These are phyloP conservation scores for Pelochelys cantorii DNA, from an alignment of 2,797 vertebrate genomes.

Conservation along the genomic window DNA sequence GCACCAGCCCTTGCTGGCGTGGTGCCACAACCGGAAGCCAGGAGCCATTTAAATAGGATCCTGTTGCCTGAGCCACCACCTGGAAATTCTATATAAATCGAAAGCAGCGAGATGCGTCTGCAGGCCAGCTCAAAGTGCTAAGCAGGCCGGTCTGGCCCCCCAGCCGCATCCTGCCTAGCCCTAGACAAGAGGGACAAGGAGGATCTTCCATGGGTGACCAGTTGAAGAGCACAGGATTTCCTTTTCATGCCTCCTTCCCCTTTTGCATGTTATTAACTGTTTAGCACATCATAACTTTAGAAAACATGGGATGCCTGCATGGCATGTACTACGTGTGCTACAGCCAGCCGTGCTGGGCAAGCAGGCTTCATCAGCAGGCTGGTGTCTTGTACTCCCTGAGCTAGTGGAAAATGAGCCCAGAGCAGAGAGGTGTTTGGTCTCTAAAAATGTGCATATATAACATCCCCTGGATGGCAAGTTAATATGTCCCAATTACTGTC, in stretches of 20 bases:
- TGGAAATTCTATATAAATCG: no score
- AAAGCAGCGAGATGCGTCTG: no score
- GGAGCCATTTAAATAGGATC: no score
- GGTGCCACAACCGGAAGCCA: no score
- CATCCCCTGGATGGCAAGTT: neutral
- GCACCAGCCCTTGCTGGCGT: no score
- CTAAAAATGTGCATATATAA: neutral
- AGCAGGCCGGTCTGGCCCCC: no score
- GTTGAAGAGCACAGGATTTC: neutral
- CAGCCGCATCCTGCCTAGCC: no score
- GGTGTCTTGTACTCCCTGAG: neutral
- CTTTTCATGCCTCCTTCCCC: neutral
- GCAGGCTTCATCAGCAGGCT: neutral
- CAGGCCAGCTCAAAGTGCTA: no score
- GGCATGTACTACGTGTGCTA: neutral
- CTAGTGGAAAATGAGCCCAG: neutral
- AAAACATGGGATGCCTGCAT: neutral
- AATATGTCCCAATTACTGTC: neutral
- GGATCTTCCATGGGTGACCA: neutral
- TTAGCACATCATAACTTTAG: slow-evolving; percentile 20
- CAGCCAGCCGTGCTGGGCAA: neutral
- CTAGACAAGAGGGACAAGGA: neutral
- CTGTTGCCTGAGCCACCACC: no score
- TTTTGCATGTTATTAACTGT: neutral
- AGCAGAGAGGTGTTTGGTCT: neutral